A percentile compares a stretch with the other conserved stretches of the same genome.
Evolutionary conservation across 2,888 invertebrate genomes (phyloP).

Genomic region (Nomada fabriciana): DNA sequence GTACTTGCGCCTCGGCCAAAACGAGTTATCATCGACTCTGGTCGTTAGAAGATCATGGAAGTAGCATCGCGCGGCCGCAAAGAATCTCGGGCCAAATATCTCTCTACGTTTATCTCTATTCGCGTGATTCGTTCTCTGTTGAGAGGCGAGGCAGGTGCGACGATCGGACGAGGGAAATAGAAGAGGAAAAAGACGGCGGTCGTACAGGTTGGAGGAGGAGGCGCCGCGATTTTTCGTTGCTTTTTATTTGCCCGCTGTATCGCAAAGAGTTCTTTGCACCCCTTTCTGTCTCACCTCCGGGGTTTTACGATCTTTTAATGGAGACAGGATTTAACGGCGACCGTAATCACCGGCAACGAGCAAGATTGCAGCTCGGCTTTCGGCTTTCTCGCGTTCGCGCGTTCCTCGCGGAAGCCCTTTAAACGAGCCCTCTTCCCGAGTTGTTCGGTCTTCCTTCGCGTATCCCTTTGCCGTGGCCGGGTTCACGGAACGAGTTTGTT

Average conservation of each 20-base stretch:
- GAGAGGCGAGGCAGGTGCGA: not conserved
- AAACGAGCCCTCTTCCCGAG: constrained; percentile 14
- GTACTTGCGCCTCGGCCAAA: constrained; percentile 52
- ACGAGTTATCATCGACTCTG: constrained; percentile 75
- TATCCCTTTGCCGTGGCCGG: not conserved
- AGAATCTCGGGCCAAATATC: constrained; percentile 40
- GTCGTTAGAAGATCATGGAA: constrained; percentile 77
- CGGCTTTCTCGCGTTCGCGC: constrained; percentile 32
- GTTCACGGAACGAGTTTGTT: not conserved
- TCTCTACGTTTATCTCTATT: constrained; percentile 28
- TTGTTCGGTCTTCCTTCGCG: not conserved
- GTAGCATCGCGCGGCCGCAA: constrained; percentile 44
- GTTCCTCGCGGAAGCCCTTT: constrained; percentile 10
- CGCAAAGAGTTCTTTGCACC: constrained; percentile 51
- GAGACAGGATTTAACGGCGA: constrained; percentile 74
- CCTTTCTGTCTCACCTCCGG: constrained; percentile 29
- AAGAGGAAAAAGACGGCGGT: not conserved
- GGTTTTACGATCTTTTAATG: constrained; percentile 78
- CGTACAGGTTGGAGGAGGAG: not conserved
- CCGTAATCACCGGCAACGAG: constrained; percentile 61
- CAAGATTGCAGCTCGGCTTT: constrained; percentile 52
- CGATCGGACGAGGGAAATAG: not conserved
- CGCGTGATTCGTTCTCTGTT: not conserved
- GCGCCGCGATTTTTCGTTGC: constrained; percentile 24
- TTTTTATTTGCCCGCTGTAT: constrained; percentile 46